Evolutionary conservation across 2,797 vertebrate genomes (phyloP), one percentile per base, ranked within the genome.

Genomic region (Danio choprae): DNA sequence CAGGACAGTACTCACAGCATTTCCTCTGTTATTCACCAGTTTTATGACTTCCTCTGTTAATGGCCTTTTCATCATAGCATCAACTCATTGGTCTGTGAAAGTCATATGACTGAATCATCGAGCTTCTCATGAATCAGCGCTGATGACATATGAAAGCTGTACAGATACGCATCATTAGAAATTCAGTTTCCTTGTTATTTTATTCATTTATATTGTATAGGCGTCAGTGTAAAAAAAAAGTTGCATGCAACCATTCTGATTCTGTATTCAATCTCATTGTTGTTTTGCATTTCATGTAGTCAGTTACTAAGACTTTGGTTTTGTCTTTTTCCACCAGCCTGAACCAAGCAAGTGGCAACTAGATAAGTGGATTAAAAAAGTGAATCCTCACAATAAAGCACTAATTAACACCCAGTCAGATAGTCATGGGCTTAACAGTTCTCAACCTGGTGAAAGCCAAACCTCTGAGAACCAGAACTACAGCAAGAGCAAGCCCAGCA

Each of bases 311-410:
- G 41, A 53, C 46, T 63, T 20, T 44, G 16, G 18, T 44, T 79
- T 70, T 89, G 81, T 50, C 84, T 81, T 90, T 88, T 44, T 90
- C 82, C 75, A 84, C 36, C 85, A 99, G 97, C 97, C 96, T 1
- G 97, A 98, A 83, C 97, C 97, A 69, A 98, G 98, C 91, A 98
- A 98, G 87, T 99, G 97, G 97, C 97, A 99, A 90, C 85, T 99
- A 89, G 97, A 98, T 91, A 98, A 98, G 90, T 99, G 97, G 97
- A 89, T 99, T 82, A 98, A 99, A 90, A 99, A 99, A 88, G 97
- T 98, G 86, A 97, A 96, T 81, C 94, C 96, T 22, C 97, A 98
- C 87, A 97, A 96, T 87, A 98, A 98, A 90, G 92, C 96, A 20
- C 94, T 96, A 88, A 95, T 96, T 79, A 96, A 91, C 87, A 93